A percentile compares a stretch with the other conserved stretches of the same genome.
Conservation (phyloP, 2,888 invertebrate genomes). For the Ormia ochracea region DNA sequence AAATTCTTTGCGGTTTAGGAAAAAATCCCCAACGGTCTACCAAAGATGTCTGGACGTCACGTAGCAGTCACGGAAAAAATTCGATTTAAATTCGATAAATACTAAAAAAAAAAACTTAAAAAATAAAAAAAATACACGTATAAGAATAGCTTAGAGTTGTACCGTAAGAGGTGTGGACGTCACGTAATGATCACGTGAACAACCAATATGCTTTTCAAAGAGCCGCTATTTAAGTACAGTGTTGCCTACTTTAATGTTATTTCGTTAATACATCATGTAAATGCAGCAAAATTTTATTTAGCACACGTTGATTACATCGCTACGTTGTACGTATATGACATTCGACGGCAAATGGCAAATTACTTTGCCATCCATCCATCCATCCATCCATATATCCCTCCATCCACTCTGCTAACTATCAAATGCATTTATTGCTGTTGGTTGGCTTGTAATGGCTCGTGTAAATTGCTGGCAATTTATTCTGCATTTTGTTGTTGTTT, state of each 20-base stretch:
- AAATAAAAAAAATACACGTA: no score
- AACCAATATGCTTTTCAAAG: no score
- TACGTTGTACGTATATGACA: constrained; percentile 13
- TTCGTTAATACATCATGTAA: constrained; percentile 6
- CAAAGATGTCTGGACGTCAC: no score
- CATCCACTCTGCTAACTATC: constrained; percentile 8
- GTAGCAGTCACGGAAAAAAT: no score
- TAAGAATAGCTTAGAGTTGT: no score
- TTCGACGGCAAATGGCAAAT: constrained; percentile 31
- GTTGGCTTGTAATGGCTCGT: constrained; percentile 44
- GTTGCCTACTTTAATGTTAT: constrained; percentile 27
- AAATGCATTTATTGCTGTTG: constrained; percentile 15
- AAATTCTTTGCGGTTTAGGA: no score
- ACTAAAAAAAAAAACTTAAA: no score
- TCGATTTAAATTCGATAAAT: no score
- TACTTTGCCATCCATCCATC: constrained; percentile 27
- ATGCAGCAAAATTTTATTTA: not conserved
- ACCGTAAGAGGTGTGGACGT: no score
- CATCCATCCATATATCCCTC: constrained; percentile 24
- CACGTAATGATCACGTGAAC: no score
- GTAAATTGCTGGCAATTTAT: constrained; percentile 38
- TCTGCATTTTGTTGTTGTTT: not conserved
- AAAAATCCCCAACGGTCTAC: no score
- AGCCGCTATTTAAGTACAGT: not conserved
- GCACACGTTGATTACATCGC: constrained; percentile 16